Conservation (phyloP, 2,888 invertebrate genomes). For the Oxyteleia sp. region DNA sequence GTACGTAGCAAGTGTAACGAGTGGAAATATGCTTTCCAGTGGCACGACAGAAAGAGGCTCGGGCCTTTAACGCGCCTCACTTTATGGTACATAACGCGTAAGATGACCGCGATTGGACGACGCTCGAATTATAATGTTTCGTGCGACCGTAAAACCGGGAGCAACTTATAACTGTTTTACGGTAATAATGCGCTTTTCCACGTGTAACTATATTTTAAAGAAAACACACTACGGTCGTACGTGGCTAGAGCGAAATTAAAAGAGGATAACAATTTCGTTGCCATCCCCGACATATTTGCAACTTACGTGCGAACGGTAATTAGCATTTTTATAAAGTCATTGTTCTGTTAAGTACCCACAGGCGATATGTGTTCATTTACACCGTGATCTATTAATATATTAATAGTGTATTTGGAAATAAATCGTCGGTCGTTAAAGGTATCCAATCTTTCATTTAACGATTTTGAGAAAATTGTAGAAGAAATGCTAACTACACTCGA, state of each 20-base stretch:
- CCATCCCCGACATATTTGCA: constrained; percentile 38
- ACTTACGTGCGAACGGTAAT: constrained; percentile 46
- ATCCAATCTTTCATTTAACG: neutral
- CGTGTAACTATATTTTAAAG: constrained; percentile 59
- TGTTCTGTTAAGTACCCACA: constrained; percentile 29
- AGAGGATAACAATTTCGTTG: constrained; percentile 48
- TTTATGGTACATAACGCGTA: constrained; percentile 72
- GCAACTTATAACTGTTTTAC: constrained; percentile 74
- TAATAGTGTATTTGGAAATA: constrained; percentile 4
- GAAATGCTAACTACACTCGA: too few species aligned
- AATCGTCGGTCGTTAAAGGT: neutral
- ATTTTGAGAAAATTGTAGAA: neutral
- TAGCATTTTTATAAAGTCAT: constrained; percentile 61
- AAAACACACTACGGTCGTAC: constrained; percentile 52
- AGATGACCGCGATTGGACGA: constrained; percentile 72
- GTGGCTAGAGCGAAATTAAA: constrained; percentile 40
- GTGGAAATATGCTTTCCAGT: constrained; percentile 62
- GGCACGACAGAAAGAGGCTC: constrained; percentile 61
- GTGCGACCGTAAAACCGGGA: constrained; percentile 68
- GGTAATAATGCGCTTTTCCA: constrained; percentile 70
- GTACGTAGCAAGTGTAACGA: constrained; percentile 61
- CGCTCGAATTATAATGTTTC: constrained; percentile 72
- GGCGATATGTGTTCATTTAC: constrained; percentile 40
- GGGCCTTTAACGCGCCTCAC: constrained; percentile 59
- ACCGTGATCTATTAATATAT: constrained; percentile 11